Base-by-base conservation (phyloP, 2,113 vertebrate species). In the Pluvianellus socialis region DNA sequence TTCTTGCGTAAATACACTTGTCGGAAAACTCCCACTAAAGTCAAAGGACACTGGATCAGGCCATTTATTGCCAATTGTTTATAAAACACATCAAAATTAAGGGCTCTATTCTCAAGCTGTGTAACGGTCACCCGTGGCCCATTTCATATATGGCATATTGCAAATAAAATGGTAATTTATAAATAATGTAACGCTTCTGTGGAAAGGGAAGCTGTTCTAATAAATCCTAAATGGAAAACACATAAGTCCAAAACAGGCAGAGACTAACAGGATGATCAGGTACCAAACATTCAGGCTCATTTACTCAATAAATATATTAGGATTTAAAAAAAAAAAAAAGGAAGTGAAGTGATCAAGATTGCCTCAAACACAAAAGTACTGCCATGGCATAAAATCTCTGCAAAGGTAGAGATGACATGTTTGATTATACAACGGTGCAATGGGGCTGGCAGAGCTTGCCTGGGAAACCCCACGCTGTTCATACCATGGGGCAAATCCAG, bases 11-110 rank as follows among this genome's bases (percentile, higher is more conserved):
- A 75, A 89, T 33, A 65, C 35, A 8, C 56, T 52, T 58, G 72
- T 71, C 9, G 44, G 77, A 95, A 72, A 92, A 72, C 84, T 89
- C 83, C 74, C 66, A 14, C 44, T 33, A 10, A 58, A 97, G 88
- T 77, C 86, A 94, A 74, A 55, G 79, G 92, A 88, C 53, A 45
- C 32, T n/a, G 73, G 74, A 94, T 85, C 47, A 73, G 79, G 71
- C 62, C 87, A 79, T 96, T 96, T 94, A 92, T 90, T 79, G 94
- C 84, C 94, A 79, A 76, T 87, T 95, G 92, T 96, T 97, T 88
- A 71, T 91, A 97, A 92, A 98, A 74, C 49, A 91, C 81, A 70
- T 83, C 56, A 91, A 97, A 96, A 91, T 80, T 49, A 92, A 96
- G 58, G 80, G 77, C 62, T 98, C 67, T 85, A 6, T 79, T 97